Conservation (phyloP, 92 coral and sea anemone species). For the Phymanthus crucifer region DNA sequence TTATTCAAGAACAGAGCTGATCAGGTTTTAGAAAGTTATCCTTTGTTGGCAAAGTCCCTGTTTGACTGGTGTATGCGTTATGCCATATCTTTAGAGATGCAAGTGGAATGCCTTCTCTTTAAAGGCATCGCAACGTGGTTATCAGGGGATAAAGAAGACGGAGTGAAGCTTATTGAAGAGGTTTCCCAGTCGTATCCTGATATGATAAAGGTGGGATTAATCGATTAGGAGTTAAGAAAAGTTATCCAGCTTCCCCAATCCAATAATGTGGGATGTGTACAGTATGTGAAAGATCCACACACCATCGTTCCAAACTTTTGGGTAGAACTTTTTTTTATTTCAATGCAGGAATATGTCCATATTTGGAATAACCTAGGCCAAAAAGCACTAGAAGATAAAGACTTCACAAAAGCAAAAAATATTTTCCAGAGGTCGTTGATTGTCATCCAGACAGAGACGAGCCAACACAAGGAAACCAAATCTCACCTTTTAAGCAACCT, state of each 20-base stretch:
- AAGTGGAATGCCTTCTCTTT: not conserved
- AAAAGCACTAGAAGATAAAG: not conserved
- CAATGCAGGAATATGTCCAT: not conserved
- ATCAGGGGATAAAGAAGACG: not conserved
- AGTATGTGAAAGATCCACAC: not conserved
- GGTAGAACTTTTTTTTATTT: not conserved
- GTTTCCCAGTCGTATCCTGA: not conserved
- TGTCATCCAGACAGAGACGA: not conserved
- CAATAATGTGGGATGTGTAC: too few relatives aligned
- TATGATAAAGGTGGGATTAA: not conserved
- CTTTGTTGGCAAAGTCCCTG: not conserved
- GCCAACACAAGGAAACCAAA: not conserved
- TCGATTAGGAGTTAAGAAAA: too few relatives aligned
- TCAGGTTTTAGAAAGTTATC: not conserved
- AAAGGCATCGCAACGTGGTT: not conserved
- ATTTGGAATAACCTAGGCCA: not conserved
- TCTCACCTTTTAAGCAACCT: not conserved
- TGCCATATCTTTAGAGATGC: not conserved
- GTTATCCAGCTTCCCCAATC: too few relatives aligned
- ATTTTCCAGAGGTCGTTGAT: conserved; percentile 17
- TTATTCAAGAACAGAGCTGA: not conserved
- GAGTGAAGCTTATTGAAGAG: not conserved
- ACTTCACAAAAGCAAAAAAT: conserved; percentile 18
- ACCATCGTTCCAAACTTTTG: not conserved
- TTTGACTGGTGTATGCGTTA: not conserved